Conservation (phyloP, 2,888 invertebrate genomes). For the Agriopis leucophaearia region DNA sequence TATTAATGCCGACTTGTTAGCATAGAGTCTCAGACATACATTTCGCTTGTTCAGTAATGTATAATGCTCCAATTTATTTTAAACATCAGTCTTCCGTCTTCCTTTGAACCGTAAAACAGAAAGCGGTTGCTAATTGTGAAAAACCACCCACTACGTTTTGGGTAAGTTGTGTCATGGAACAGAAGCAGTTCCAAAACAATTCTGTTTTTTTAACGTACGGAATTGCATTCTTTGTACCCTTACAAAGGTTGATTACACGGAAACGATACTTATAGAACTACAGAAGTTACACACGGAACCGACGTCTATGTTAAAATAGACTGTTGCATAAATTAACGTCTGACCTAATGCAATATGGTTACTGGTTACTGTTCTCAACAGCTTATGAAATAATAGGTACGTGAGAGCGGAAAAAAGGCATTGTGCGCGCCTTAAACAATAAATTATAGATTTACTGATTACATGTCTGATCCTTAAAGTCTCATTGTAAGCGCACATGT, state of each 20-base stretch:
- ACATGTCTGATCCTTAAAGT: slow-evolving; percentile 53
- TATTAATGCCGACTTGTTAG: too few species aligned
- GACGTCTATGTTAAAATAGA: slow-evolving; percentile 4
- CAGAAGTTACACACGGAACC: slow-evolving; percentile 17
- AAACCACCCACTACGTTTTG: slow-evolving; percentile 1
- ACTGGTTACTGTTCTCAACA: slow-evolving; percentile 31
- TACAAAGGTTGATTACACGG: slow-evolving; percentile 14
- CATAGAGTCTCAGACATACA: too few species aligned
- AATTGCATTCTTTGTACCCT: not conserved
- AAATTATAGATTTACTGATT: slow-evolving; percentile 70
- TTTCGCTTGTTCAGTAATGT: too few species aligned
- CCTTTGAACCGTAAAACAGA: not conserved
- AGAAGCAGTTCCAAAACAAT: not conserved
- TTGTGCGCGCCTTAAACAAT: slow-evolving; percentile 73
- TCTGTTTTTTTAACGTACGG: not conserved
- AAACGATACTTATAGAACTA: slow-evolving; percentile 2
- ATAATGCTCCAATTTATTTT: not conserved
- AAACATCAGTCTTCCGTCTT: not conserved
- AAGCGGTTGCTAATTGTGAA: not conserved
- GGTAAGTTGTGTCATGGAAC: not conserved
- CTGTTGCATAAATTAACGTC: slow-evolving; percentile 28
- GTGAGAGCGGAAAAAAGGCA: slow-evolving; percentile 70
- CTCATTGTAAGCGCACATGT: slow-evolving; percentile 32
- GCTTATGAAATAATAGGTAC: slow-evolving; percentile 57
- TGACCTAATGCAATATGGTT: slow-evolving; percentile 27